These are phyloP conservation scores for Itoplectis maculator DNA, from an alignment of 2,888 invertebrate species.

Conservation along the genomic window DNA sequence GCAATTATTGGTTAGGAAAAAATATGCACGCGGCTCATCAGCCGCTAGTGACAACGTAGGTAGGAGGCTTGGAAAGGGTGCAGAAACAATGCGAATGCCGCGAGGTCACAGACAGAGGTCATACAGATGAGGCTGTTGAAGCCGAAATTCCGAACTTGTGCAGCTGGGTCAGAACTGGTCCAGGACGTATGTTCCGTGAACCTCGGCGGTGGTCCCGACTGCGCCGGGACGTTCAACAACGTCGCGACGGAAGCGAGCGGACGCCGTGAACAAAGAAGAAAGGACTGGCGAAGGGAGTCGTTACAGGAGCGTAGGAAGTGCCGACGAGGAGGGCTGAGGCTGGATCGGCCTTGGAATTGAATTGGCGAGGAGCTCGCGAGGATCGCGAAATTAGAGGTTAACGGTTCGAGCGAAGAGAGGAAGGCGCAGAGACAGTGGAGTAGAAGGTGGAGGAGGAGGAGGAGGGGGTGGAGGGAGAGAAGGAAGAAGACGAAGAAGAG, in stretches of 20 bases:
- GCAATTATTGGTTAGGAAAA: constrained; percentile 19
- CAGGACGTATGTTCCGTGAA: constrained; percentile 1
- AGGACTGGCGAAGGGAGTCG: constrained; percentile 41
- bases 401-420: constrained; percentile 42
- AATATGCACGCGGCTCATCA: constrained; percentile 32
- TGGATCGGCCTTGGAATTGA: constrained; percentile 70
- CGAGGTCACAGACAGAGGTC: constrained; percentile 52
- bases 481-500: constrained; percentile 55
- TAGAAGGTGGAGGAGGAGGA: too few species aligned
- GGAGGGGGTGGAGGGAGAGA: constrained; percentile 25
- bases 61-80: background rate
- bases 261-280: constrained; percentile 51
- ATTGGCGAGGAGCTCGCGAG: constrained; percentile 58
- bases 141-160: constrained; percentile 8
- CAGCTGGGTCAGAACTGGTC: constrained; percentile 21
- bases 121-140: constrained; percentile 26
- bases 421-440: constrained; percentile 54
- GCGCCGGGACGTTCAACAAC: constrained; percentile 43
- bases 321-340: constrained; percentile 16
- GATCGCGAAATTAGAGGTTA: constrained; percentile 63
- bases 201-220: constrained; percentile 11
- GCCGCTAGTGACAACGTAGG: background rate
- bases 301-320: constrained; percentile 54
- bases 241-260: constrained; percentile 53
- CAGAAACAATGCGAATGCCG: constrained; percentile 47